Conservation (phyloP, 2,797 vertebrate species). For the Pristis pectinata region DNA sequence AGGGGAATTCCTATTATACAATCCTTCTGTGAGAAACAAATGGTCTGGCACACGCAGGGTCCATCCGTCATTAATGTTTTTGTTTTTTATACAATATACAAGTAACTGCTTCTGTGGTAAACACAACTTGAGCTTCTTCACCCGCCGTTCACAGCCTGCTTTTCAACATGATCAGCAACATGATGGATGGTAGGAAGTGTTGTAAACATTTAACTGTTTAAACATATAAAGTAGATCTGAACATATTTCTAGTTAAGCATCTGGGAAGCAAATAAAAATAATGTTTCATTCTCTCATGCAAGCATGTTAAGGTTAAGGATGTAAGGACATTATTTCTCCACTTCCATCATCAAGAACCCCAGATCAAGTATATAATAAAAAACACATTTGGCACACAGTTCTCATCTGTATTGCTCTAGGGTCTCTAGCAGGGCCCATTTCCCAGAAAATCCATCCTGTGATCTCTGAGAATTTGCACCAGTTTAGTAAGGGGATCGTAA, state of each 20-base stretch:
- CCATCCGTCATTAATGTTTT: conserved; percentile 8
- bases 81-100: background rate
- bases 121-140: background rate
- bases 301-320: background rate
- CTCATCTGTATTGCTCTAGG: background rate
- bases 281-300: background rate
- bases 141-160: background rate
- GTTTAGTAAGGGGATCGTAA: background rate
- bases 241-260: background rate
- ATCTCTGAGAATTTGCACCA: background rate
- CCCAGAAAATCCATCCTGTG: background rate
- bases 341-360: background rate
- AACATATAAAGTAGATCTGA: background rate
- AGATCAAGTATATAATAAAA: background rate
- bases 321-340: background rate
- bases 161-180: background rate
- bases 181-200: background rate
- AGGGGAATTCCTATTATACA: background rate
- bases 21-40: background rate
- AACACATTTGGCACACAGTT: background rate
- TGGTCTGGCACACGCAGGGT: background rate
- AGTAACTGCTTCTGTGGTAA: background rate
- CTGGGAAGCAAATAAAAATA: background rate
- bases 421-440: no score
- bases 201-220: background rate